These are phyloP conservation scores for Thymelicus sylvestris DNA, from an alignment of 2,888 invertebrate genomes.

Conservation along the genomic window DNA sequence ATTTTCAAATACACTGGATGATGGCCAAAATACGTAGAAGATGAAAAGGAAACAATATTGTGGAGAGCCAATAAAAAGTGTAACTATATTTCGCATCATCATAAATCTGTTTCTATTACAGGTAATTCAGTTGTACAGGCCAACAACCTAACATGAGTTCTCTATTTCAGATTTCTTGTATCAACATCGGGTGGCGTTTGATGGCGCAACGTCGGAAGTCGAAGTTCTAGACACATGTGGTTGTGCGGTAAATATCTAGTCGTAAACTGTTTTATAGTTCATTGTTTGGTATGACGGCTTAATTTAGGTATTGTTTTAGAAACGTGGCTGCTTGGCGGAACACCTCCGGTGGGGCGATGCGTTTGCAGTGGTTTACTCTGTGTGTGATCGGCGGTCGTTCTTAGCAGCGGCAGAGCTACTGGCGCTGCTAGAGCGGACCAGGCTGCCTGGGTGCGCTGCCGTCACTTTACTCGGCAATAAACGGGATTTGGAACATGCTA, in stretches of 20 bases:
- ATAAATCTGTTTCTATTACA: too few species aligned
- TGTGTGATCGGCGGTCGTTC: conserved; percentile 90
- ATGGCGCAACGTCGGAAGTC: conserved; percentile 90
- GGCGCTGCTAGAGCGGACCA: conserved; percentile 88
- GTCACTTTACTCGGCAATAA: conserved; percentile 92
- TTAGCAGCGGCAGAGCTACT: conserved; percentile 89
- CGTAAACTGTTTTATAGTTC: conserved; percentile 35
- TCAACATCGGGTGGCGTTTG: conserved; percentile 90
- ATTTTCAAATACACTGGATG: too few species aligned
- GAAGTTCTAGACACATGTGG: conserved; percentile 92
- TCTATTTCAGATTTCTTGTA: conserved; percentile 89
- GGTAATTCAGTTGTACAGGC: neutral
- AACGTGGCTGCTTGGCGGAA: conserved; percentile 90
- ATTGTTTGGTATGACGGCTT: conserved; percentile 25
- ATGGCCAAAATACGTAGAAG: too few species aligned
- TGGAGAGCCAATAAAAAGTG: too few species aligned
- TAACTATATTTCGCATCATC: too few species aligned
- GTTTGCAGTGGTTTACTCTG: conserved; percentile 92
- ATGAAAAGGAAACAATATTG: too few species aligned
- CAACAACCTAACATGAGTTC: conserved; percentile 11
- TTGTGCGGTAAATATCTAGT: conserved; percentile 86
- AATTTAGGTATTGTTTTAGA: conserved; percentile 71
- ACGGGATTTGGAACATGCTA: conserved; percentile 91
- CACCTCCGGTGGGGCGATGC: conserved; percentile 93
- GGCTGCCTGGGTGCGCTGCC: conserved; percentile 90